Conservation (phyloP, 53 echinoderm and acorn worm species). For the Henricia sp. region DNA sequence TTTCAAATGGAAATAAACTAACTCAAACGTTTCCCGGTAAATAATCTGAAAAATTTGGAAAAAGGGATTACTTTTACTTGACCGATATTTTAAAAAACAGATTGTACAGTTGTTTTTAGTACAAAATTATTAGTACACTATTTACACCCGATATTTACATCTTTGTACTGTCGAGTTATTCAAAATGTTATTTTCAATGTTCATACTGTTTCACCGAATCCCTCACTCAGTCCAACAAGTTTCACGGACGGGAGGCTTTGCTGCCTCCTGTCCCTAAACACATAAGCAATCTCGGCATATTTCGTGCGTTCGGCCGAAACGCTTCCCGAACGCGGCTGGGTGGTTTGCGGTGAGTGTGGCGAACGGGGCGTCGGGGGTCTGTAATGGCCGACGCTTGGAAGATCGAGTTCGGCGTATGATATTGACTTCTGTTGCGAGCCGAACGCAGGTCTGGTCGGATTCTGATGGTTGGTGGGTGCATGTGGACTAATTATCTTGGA, state of each 20-base stretch:
- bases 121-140: no score
- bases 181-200: background rate
- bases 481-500: slow-evolving; percentile 23
- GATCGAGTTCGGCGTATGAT: slow-evolving; percentile 60
- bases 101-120: no score
- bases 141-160: background rate
- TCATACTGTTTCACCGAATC: slow-evolving; percentile 44
- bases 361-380: slow-evolving; percentile 23
- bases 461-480: background rate
- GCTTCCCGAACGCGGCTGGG: slow-evolving; percentile 14
- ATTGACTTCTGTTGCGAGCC: slow-evolving; percentile 7
- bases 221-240: slow-evolving; percentile 51
- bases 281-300: slow-evolving; percentile 58
- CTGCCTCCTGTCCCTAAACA: slow-evolving; percentile 64
- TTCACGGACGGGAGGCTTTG: slow-evolving; percentile 62
- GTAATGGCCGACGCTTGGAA: slow-evolving; percentile 23
- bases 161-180: background rate
- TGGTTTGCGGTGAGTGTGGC: background rate
- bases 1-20: no score
- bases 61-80: no score
- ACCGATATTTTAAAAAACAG: no score
- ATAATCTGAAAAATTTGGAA: no score
- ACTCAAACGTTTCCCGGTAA: no score
- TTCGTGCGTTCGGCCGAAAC: slow-evolving; percentile 41
- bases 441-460: background rate